Conservation (phyloP, 2,888 invertebrate genomes). For the Habrosyne pyritoides region DNA sequence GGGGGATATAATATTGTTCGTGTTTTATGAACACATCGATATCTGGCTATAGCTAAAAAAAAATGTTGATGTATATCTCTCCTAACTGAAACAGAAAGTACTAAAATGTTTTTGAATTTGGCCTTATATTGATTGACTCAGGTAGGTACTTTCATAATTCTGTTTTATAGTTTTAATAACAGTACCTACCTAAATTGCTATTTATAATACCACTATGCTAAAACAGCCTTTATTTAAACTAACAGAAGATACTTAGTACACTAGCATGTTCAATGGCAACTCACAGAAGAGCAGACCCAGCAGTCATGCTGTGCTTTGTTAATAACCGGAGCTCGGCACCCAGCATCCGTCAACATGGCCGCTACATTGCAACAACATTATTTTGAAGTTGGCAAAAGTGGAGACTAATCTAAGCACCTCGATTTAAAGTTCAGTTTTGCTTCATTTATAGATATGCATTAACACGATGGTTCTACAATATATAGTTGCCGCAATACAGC, state of each 20-base stretch:
- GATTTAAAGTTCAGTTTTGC: not conserved
- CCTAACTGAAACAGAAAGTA: too few relatives aligned
- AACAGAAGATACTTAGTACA: not conserved
- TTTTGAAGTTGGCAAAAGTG: not conserved
- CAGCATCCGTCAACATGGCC: not conserved
- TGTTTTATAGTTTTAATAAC: too few relatives aligned
- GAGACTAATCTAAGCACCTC: not conserved
- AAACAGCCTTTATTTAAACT: too few relatives aligned
- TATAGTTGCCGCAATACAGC: slow-evolving; percentile 12
- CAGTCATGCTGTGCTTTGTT: not conserved
- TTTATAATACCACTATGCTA: too few relatives aligned
- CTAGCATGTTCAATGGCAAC: not conserved
- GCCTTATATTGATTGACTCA: too few relatives aligned
- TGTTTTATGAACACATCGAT: not conserved
- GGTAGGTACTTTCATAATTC: too few relatives aligned
- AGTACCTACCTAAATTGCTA: too few relatives aligned
- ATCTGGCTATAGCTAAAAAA: not conserved
- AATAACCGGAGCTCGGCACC: not conserved
- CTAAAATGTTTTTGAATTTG: too few relatives aligned
- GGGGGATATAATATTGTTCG: not conserved
- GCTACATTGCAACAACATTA: not conserved
- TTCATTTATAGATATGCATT: not conserved
- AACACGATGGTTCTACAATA: not conserved
- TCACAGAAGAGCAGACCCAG: not conserved
- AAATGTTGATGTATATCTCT: too few relatives aligned